Conservation (phyloP, 1,140 invertebrate species). For the Sycophaga agraensis region DNA sequence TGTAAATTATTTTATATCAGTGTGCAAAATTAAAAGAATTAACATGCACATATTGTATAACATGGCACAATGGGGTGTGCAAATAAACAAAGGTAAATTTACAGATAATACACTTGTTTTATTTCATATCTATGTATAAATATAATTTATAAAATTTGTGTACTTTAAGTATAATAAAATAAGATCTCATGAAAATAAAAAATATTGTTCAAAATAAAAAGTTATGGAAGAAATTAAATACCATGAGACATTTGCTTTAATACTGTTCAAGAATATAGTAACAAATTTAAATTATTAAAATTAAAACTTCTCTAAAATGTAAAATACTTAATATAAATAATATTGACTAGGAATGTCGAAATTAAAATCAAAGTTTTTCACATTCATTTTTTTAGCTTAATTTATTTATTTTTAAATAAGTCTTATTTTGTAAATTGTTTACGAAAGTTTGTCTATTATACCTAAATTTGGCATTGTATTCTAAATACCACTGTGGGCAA, state of each 20-base stretch:
- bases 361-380: background rate
- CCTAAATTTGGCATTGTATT: slow-evolving; percentile 45
- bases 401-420: slow-evolving; percentile 15
- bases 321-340: slow-evolving; percentile 8
- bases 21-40: slow-evolving; percentile 1
- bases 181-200: background rate
- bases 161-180: no score
- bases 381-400: background rate
- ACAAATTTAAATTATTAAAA: background rate
- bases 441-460: slow-evolving; percentile 15
- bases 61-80: background rate
- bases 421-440: background rate
- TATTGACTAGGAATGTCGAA: slow-evolving; percentile 14
- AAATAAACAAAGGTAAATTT: slow-evolving; percentile 23
- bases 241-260: no score
- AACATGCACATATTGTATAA: slow-evolving; percentile 13
- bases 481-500: slow-evolving; percentile 46
- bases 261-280: no score
- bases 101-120: background rate
- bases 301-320: background rate
- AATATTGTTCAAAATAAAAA: background rate
- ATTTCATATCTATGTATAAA: no score
- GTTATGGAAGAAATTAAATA: no score
- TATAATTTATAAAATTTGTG: no score
- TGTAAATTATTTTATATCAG: slow-evolving; percentile 13